These are phyloP conservation scores for Ennomos erosarius DNA, from an alignment of 2,888 invertebrate species.

Conservation along the genomic window DNA sequence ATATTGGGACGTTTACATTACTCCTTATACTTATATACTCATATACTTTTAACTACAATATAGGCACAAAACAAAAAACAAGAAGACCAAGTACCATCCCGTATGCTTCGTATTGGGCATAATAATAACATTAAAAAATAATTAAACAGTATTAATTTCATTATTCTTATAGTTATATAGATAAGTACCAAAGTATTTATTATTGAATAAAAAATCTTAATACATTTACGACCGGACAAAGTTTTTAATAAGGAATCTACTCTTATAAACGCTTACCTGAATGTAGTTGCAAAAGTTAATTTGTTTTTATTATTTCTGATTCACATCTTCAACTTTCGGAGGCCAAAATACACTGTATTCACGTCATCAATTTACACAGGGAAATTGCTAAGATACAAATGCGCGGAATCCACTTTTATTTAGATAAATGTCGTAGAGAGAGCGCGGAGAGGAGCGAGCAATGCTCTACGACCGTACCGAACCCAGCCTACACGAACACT, in stretches of 20 bases:
- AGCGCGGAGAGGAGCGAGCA: constrained; percentile 32
- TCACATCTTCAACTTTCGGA: constrained; percentile 3
- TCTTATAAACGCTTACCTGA: constrained; percentile 14
- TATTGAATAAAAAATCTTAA: no score
- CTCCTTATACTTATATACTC: no score
- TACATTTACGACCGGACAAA: no score
- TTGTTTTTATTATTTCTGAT: neutral
- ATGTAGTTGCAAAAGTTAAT: constrained; percentile 9
- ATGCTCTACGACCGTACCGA: constrained; percentile 54
- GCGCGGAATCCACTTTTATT: constrained; percentile 9
- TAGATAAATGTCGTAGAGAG: neutral
- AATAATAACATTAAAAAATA: no score
- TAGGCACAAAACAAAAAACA: no score
- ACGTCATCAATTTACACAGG: neutral
- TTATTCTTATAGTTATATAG: no score
- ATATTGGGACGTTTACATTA: no score
- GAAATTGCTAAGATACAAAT: constrained; percentile 2
- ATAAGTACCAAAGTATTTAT: no score
- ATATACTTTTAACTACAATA: no score
- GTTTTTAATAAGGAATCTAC: neutral
- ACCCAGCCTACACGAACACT: constrained; percentile 59
- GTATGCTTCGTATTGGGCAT: no score
- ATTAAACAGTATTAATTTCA: no score
- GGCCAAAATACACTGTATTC: constrained; percentile 6
- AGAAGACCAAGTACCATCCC: no score